phyloP scores from a whole-genome alignment of 2,797 vertebrate species.

The Melanotaenia trifasciata region DNA sequence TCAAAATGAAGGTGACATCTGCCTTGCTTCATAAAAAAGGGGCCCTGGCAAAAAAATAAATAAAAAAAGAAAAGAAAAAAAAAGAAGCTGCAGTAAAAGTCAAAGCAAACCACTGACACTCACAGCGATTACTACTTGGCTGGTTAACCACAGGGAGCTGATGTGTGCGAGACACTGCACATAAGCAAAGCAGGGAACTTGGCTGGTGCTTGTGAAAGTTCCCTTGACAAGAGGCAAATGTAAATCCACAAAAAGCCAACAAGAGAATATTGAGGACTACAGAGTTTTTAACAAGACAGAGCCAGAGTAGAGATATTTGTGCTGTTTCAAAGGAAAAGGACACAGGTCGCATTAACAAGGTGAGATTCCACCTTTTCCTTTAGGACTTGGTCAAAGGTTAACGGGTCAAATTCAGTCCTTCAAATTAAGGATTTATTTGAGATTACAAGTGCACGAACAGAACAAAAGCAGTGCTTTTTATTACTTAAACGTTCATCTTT shows the following conservation, averaged over 20 bases:
- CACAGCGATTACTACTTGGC: slow-evolving; percentile 59
- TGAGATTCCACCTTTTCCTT: neutral
- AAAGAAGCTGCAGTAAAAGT: slow-evolving; percentile 70
- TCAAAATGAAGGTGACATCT: slow-evolving; percentile 74
- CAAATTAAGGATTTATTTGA: neutral
- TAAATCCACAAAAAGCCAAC: slow-evolving; percentile 23
- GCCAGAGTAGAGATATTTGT: neutral
- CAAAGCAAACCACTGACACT: slow-evolving; percentile 68
- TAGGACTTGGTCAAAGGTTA: neutral
- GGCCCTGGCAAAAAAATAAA: slow-evolving; percentile 60
- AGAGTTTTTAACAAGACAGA: slow-evolving; percentile 1
- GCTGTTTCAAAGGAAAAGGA: neutral
- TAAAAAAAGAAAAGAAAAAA: slow-evolving; percentile 5
- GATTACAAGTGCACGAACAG: no score
- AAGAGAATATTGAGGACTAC: neutral
- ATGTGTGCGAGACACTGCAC: slow-evolving; percentile 65
- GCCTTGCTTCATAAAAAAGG: slow-evolving; percentile 62
- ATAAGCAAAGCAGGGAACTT: slow-evolving; percentile 40
- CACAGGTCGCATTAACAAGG: neutral
- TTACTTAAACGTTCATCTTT: no score
- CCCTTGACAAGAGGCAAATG: slow-evolving; percentile 35
- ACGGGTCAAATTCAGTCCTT: neutral
- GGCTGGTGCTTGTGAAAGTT: slow-evolving; percentile 48
- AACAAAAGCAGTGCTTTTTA: no score
- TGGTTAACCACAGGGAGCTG: slow-evolving; percentile 59